Evolutionary conservation across 2,797 vertebrate genomes (phyloP).

Genomic region (Bradypus variegatus): DNA sequence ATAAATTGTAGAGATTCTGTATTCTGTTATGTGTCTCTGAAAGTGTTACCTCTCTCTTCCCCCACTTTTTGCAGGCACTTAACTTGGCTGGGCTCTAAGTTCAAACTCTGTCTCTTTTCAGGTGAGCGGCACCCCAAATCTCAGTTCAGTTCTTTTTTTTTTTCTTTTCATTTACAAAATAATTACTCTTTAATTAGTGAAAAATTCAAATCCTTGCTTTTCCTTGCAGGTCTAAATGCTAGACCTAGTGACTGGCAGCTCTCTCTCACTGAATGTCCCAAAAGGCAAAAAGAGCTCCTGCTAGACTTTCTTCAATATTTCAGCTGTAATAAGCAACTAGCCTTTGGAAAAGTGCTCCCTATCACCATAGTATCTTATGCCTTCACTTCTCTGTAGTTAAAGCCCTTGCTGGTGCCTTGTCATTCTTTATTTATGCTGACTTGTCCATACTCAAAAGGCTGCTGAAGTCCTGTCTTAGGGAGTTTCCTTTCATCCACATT

Average conservation of each 20-base stretch:
- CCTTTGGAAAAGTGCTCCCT: constrained; percentile 90
- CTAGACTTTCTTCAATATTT: constrained; percentile 93
- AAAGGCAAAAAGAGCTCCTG: constrained; percentile 80
- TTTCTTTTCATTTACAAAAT: constrained; percentile 66
- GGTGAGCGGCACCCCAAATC: not conserved
- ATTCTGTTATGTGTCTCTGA: not conserved
- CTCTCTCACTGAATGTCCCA: constrained; percentile 92
- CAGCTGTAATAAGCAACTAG: constrained; percentile 63
- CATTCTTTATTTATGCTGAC: constrained; percentile 71
- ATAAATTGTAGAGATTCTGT: not conserved
- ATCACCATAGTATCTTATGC: constrained; percentile 90
- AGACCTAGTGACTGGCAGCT: constrained; percentile 87
- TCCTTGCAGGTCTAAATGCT: constrained; percentile 91
- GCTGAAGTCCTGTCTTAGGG: too few species aligned
- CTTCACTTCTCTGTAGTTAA: constrained; percentile 88
- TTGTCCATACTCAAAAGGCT: too few species aligned
- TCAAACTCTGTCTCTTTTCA: not conserved
- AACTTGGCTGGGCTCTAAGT: not conserved
- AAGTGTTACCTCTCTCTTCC: too few species aligned
- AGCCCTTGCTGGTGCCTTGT: constrained; percentile 90
- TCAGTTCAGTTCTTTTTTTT: not conserved
- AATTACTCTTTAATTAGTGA: constrained; percentile 81
- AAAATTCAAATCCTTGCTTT: constrained; percentile 89
- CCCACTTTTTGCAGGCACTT: not conserved
- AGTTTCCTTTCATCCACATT: too few species aligned